Percentiles rank a stretch among this genome's conserved stretches.
phyloP scores from a whole-genome alignment of 2,113 vertebrate species.

The Tamias sibiricus region DNA sequence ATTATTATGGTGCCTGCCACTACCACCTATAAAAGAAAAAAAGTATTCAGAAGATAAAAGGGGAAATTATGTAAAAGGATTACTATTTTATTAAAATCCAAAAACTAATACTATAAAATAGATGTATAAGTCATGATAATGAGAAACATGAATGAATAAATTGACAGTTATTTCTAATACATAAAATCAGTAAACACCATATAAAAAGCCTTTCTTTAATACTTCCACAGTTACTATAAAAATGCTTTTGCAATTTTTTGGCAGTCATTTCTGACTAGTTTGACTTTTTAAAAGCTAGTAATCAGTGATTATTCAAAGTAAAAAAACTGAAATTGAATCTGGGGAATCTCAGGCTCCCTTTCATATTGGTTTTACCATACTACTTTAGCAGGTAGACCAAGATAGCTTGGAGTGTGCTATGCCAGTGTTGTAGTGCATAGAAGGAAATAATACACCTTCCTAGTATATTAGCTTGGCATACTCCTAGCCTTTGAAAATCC shows the following conservation, averaged over 20 bases:
- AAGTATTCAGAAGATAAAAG: constrained; percentile 64
- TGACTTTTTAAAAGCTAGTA: constrained; percentile 59
- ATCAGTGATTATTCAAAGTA: constrained; percentile 45
- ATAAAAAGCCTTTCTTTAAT: constrained; percentile 52
- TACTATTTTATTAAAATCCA: constrained; percentile 58
- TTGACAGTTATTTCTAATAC: constrained; percentile 49
- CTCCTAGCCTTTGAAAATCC: not conserved
- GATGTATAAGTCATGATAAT: constrained; percentile 6
- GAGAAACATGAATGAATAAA: constrained; percentile 40
- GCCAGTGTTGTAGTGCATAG: not conserved
- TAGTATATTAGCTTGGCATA: not conserved
- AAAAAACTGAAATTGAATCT: constrained; percentile 22
- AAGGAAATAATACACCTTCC: not conserved
- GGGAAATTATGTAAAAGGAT: constrained; percentile 52
- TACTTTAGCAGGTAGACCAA: not conserved
- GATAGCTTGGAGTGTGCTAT: not conserved
- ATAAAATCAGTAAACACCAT: constrained; percentile 54
- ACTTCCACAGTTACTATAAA: constrained; percentile 61
- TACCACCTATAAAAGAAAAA: constrained; percentile 88
- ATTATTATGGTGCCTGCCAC: constrained; percentile 94
- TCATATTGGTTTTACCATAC: not conserved
- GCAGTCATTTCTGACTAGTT: constrained; percentile 60
- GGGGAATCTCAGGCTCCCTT: not conserved
- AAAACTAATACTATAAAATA: constrained; percentile 49
- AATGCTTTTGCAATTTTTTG: constrained; percentile 52